Evolutionary conservation across 2,113 vertebrate species (phyloP).

Genomic region (Hyla sarda): DNA sequence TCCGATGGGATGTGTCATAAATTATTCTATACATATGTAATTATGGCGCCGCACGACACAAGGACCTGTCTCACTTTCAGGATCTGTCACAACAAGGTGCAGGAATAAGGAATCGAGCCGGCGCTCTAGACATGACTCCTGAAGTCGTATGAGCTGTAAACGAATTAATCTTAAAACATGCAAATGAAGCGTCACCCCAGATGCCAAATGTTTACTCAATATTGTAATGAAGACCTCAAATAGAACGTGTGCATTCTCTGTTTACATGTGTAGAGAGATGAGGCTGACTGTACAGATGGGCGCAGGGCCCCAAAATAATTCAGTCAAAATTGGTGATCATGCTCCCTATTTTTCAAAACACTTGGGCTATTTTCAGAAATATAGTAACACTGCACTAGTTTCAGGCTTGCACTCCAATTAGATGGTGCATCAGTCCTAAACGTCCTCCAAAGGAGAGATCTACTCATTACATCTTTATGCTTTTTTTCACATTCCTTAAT

Average conservation of each 20-base stretch:
- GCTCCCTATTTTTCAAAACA: no score
- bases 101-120: background rate
- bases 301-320: no score
- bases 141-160: background rate
- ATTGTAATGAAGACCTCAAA: conserved; percentile 7
- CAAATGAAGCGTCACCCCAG: background rate
- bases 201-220: conserved; percentile 22
- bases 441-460: no score
- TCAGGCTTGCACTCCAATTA: no score
- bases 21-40: background rate
- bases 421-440: no score
- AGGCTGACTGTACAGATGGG: background rate
- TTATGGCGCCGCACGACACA: background rate
- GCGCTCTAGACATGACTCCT: background rate
- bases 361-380: no score
- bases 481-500: no score
- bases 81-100: conserved; percentile 4
- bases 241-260: background rate
- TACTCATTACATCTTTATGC: no score
- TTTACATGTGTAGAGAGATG: background rate
- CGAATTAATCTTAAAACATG: conserved; percentile 32
- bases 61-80: background rate
- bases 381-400: no score
- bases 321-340: no score
- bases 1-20: conserved; percentile 6